phyloP scores from a whole-genome alignment of 2,888 invertebrate genomes.

The Drosophila helvetica region DNA sequence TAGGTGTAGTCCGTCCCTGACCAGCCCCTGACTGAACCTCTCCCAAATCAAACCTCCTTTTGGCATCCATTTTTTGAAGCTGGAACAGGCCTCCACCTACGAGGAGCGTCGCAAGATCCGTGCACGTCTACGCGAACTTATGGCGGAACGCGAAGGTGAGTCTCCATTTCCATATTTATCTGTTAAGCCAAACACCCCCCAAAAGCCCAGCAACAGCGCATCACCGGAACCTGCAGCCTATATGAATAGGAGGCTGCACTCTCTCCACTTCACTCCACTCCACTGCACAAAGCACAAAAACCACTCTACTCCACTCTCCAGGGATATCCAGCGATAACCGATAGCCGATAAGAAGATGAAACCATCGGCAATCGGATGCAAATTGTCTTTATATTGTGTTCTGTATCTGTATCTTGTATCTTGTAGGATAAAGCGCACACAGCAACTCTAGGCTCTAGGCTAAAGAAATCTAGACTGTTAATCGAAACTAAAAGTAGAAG shows the following conservation, averaged over 20 bases:
- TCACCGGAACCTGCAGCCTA: slow-evolving; percentile 5
- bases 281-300: not conserved
- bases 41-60: not conserved
- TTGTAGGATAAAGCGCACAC: slow-evolving; percentile 73
- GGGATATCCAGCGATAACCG: not conserved
- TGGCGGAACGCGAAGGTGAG: slow-evolving; percentile 94
- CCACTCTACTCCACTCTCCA: not conserved
- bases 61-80: slow-evolving; percentile 84
- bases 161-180: not conserved
- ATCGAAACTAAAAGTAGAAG: slow-evolving; percentile 7
- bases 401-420: slow-evolving; percentile 73
- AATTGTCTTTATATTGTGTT: slow-evolving; percentile 53
- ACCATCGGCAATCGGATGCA: not conserved
- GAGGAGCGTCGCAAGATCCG: slow-evolving; percentile 93
- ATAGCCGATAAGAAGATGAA: not conserved
- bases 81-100: slow-evolving; percentile 93
- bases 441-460: slow-evolving; percentile 63
- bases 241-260: not conserved
- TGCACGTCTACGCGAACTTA: slow-evolving; percentile 91
- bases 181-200: not conserved
- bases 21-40: not conserved
- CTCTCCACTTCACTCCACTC: no score
- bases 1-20: slow-evolving; percentile 84
- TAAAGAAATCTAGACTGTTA: slow-evolving; percentile 3
- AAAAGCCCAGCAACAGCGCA: not conserved